These are phyloP conservation scores for Malthinus flaveolus DNA, from an alignment of 2,888 invertebrate species.

Conservation along the genomic window DNA sequence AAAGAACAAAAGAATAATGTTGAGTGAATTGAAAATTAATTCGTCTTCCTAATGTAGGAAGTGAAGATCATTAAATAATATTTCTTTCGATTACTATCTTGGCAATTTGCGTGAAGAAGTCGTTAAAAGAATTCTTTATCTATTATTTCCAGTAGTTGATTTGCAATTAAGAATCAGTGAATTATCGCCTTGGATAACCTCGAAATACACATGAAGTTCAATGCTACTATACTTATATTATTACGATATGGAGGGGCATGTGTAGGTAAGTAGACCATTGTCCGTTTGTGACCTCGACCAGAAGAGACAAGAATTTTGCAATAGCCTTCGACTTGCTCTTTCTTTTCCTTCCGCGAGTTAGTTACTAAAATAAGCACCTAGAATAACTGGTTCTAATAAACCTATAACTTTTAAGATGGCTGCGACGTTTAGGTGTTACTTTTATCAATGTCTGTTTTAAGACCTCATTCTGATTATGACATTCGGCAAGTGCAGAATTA, in stretches of 20 bases:
- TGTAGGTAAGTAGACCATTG: conserved; percentile 54
- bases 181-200: conserved; percentile 29
- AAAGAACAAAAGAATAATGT: too few relatives aligned
- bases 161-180: conserved; percentile 26
- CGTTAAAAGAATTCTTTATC: neutral
- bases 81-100: too few relatives aligned
- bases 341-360: conserved; percentile 31
- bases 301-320: conserved; percentile 35
- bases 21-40: too few relatives aligned
- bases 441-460: too few relatives aligned
- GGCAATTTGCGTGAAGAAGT: too few relatives aligned
- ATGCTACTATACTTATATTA: conserved; percentile 31
- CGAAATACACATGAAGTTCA: conserved; percentile 37
- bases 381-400: conserved; percentile 3
- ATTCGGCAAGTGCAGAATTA: too few relatives aligned
- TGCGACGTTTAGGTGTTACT: too few relatives aligned
- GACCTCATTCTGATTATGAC: too few relatives aligned
- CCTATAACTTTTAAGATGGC: neutral
- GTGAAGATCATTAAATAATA: too few relatives aligned
- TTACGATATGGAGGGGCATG: conserved; percentile 41
- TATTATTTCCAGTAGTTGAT: conserved; percentile 11
- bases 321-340: conserved; percentile 29
- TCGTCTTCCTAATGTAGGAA: too few relatives aligned
- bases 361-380: conserved; percentile 2
- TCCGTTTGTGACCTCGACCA: conserved; percentile 48